These are phyloP conservation scores for Gibbula magus DNA, from an alignment of 2,888 invertebrate species.

Conservation along the genomic window DNA sequence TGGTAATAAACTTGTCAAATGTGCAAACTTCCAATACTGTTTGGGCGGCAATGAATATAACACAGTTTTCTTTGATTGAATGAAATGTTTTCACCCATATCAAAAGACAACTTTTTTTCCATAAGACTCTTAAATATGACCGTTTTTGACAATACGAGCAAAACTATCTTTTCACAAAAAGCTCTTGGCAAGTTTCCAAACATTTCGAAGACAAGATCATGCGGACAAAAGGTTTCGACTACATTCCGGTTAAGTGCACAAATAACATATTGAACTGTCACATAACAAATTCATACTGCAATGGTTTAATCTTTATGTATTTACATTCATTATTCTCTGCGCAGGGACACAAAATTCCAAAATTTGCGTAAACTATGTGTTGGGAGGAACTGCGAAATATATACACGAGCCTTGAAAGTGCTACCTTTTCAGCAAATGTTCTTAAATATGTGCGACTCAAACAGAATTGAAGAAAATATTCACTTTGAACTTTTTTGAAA, in stretches of 20 bases:
- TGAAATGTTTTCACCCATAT: background rate
- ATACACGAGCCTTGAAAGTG: background rate
- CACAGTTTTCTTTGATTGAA: conserved; percentile 3
- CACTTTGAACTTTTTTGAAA: background rate
- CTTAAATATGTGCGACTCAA: background rate
- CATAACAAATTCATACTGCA: background rate
- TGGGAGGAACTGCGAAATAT: background rate
- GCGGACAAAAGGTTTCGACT: background rate
- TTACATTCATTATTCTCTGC: conserved; percentile 1
- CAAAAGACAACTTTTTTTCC: background rate
- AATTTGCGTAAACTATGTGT: background rate
- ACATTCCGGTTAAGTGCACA: background rate
- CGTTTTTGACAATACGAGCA: background rate
- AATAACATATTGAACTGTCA: conserved; percentile 13
- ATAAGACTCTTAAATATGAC: conserved; percentile 1
- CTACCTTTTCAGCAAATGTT: background rate
- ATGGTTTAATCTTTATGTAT: background rate
- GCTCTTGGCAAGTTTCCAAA: background rate
- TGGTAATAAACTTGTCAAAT: too few species aligned
- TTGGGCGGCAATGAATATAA: background rate
- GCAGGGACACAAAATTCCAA: background rate
- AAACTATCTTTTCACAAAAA: conserved; percentile 20
- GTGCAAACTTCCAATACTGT: too few species aligned
- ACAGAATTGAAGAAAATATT: background rate
- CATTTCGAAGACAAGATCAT: background rate